These are phyloP conservation scores for Pollenia angustigena DNA, from an alignment of 2,888 invertebrate species.

Conservation along the genomic window DNA sequence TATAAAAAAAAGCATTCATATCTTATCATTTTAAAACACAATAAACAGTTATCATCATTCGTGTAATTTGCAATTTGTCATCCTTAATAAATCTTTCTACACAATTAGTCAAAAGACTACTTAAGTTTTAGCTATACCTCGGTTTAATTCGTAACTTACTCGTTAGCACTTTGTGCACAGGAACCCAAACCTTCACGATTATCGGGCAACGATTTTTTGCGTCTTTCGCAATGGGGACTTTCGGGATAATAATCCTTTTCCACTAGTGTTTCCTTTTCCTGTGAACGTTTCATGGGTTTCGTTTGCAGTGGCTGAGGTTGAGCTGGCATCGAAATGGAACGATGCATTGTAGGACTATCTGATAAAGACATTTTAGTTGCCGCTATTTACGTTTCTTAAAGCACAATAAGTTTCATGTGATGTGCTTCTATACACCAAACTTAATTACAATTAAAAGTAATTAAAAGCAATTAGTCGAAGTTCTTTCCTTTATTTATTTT, in stretches of 20 bases:
- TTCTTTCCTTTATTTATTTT: background rate
- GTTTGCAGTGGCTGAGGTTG: slow-evolving; percentile 80
- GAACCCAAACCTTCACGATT: slow-evolving; percentile 55
- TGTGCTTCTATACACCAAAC: slow-evolving; percentile 8
- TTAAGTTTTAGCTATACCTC: background rate
- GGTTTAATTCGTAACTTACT: slow-evolving; percentile 76
- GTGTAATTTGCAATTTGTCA: slow-evolving; percentile 37
- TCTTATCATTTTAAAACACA: slow-evolving; percentile 42
- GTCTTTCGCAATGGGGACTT: slow-evolving; percentile 77
- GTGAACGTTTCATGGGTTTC: slow-evolving; percentile 80
- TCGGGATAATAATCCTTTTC: slow-evolving; percentile 80
- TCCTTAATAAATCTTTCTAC: slow-evolving; percentile 22
- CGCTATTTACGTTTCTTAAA: slow-evolving; percentile 12
- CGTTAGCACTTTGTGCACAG: slow-evolving; percentile 77
- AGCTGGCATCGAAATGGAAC: slow-evolving; percentile 83
- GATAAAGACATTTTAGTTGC: slow-evolving; percentile 69
- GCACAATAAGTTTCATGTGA: slow-evolving; percentile 32
- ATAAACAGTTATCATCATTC: slow-evolving; percentile 29
- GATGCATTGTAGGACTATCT: slow-evolving; percentile 76
- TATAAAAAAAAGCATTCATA: background rate
- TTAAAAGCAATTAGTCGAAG: slow-evolving; percentile 78
- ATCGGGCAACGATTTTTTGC: slow-evolving; percentile 74
- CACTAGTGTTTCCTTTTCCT: slow-evolving; percentile 81
- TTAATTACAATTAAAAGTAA: slow-evolving; percentile 74
- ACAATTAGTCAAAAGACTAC: background rate